A percentile compares a stretch with the other conserved stretches of the same genome.
phyloP scores from a whole-genome alignment of 2,113 vertebrate species.

The Xenopus laevis region DNA sequence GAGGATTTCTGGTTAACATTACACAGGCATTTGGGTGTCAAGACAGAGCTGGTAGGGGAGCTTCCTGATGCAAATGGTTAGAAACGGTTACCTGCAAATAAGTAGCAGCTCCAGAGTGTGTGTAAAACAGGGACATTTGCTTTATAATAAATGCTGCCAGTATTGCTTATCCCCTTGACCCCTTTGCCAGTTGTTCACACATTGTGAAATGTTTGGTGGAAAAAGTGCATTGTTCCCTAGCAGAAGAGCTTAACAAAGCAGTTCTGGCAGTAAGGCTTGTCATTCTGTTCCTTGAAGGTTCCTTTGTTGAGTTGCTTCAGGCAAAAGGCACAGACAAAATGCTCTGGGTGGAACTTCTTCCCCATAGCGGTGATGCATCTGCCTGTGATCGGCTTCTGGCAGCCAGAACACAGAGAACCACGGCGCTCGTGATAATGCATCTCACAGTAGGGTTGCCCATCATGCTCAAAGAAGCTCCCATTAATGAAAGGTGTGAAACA shows the following conservation, averaged over 20 bases:
- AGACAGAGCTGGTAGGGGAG: neutral
- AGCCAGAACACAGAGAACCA: constrained; percentile 92
- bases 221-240: constrained; percentile 59
- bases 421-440: constrained; percentile 95
- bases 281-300: constrained; percentile 98
- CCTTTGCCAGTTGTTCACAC: neutral
- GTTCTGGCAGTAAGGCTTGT: constrained; percentile 97
- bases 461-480: constrained; percentile 96
- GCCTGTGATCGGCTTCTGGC: constrained; percentile 97
- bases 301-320: constrained; percentile 99
- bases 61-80: neutral
- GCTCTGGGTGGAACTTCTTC: constrained; percentile 98
- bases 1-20: neutral
- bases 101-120: too few species aligned
- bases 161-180: constrained; percentile 1
- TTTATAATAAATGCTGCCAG: neutral
- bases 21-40: neutral
- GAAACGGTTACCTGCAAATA: neutral
- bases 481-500: constrained; percentile 95
- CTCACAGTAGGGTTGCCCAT: constrained; percentile 96
- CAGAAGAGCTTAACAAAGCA: constrained; percentile 98
- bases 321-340: constrained; percentile 98
- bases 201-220: neutral
- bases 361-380: constrained; percentile 98
- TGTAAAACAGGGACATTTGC: neutral